These are phyloP conservation scores for Toxostoma redivivum DNA, from an alignment of 2,113 vertebrate species.

Conservation along the genomic window DNA sequence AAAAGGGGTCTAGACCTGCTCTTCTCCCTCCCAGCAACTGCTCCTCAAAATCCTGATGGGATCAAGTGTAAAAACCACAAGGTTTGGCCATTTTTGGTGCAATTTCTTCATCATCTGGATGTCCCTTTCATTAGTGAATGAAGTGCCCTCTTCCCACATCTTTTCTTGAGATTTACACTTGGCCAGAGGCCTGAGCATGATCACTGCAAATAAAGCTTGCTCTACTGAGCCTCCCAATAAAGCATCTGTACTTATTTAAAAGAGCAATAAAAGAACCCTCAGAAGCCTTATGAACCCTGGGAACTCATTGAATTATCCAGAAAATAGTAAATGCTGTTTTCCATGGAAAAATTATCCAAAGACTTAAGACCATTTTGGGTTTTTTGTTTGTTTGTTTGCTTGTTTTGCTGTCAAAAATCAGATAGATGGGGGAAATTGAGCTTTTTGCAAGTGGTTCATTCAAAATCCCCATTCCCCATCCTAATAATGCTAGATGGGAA, in stretches of 20 bases:
- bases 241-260: background rate
- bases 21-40: background rate
- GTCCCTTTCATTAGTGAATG: background rate
- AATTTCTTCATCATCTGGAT: background rate
- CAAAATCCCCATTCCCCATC: slow-evolving; percentile 23
- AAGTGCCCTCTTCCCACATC: background rate
- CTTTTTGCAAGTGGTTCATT: background rate
- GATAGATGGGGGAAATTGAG: background rate
- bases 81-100: background rate
- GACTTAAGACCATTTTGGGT: background rate
- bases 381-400: background rate
- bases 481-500: slow-evolving; percentile 50
- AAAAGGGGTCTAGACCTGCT: background rate
- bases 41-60: background rate
- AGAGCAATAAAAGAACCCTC: background rate
- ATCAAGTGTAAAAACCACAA: background rate
- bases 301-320: background rate
- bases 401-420: background rate
- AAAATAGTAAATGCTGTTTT: background rate
- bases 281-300: background rate
- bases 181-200: background rate
- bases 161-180: background rate
- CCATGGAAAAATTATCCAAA: background rate
- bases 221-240: background rate
- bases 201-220: background rate